phyloP scores from a whole-genome alignment of 1,140 invertebrate species.

The Paraescarpia echinospica region DNA sequence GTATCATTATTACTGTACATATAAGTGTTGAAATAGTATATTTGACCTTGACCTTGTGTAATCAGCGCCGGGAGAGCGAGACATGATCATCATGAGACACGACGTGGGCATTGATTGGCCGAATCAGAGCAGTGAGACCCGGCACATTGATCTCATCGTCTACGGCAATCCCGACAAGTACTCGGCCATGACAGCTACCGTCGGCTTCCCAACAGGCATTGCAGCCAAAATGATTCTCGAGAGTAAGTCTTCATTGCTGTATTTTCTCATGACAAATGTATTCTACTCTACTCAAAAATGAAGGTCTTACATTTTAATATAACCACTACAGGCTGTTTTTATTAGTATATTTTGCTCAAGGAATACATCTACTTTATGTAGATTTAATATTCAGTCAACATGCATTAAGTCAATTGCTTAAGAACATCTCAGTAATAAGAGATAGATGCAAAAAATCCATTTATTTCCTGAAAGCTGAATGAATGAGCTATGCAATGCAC shows the following conservation, averaged over 20 bases:
- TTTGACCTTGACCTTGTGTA: constrained; percentile 23
- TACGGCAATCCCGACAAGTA: constrained; percentile 79
- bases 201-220: constrained; percentile 94
- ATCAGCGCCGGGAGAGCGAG: constrained; percentile 78
- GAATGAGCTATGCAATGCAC: too few species aligned
- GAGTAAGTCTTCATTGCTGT: constrained; percentile 63
- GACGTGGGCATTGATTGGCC: constrained; percentile 91
- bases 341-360: too few species aligned
- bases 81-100: constrained; percentile 91
- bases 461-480: too few species aligned
- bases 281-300: not conserved
- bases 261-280: not conserved
- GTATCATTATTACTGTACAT: not conserved
- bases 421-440: too few species aligned
- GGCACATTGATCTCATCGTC: constrained; percentile 85
- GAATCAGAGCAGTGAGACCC: constrained; percentile 77
- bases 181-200: constrained; percentile 97
- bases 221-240: constrained; percentile 96
- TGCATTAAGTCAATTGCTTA: too few species aligned
- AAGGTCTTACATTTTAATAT: not conserved
- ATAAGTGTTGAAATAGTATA: not conserved
- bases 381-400: too few species aligned
- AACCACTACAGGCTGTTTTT: too few species aligned
- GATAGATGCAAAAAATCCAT: too few species aligned
- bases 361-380: too few species aligned